Conservation (phyloP, 2,797 vertebrate species). For the Danio albolineatus region DNA sequence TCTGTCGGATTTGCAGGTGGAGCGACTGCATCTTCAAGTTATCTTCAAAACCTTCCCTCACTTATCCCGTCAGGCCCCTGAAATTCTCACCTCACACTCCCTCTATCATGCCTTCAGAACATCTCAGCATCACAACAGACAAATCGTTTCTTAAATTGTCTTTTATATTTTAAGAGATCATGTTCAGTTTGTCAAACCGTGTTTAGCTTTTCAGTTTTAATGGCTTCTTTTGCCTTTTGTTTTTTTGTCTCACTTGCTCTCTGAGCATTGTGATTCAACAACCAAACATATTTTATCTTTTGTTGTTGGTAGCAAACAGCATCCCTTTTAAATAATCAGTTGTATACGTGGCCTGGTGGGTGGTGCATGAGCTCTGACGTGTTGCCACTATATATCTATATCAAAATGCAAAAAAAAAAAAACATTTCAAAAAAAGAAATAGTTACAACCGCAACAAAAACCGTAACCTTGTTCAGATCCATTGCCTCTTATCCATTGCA, state of each 20-base stretch:
- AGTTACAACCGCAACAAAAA: background rate
- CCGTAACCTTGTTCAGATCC: background rate
- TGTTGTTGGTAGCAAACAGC: slow-evolving; percentile 19
- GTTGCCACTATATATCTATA: background rate
- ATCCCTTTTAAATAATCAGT: background rate
- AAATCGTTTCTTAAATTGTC: slow-evolving; percentile 27
- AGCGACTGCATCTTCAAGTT: slow-evolving; percentile 57
- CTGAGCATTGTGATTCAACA: background rate
- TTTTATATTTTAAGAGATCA: slow-evolving; percentile 30
- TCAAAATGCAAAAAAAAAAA: slow-evolving; percentile 1
- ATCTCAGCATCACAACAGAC: background rate
- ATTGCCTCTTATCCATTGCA: background rate
- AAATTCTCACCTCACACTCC: slow-evolving; percentile 52
- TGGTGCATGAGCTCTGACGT: background rate
- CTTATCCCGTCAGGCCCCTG: slow-evolving; percentile 36
- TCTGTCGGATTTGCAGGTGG: slow-evolving; percentile 70
- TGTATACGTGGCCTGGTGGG: background rate
- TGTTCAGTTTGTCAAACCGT: slow-evolving; percentile 35
- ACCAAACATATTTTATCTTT: slow-evolving; percentile 1
- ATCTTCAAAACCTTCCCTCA: slow-evolving; percentile 53
- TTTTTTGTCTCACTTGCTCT: background rate
- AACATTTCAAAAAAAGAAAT: background rate
- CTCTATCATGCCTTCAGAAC: slow-evolving; percentile 33
- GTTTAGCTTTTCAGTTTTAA: slow-evolving; percentile 11
- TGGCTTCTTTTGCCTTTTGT: slow-evolving; percentile 1